phyloP scores from a whole-genome alignment of 2,888 invertebrate species.

The Calameuta idolon region DNA sequence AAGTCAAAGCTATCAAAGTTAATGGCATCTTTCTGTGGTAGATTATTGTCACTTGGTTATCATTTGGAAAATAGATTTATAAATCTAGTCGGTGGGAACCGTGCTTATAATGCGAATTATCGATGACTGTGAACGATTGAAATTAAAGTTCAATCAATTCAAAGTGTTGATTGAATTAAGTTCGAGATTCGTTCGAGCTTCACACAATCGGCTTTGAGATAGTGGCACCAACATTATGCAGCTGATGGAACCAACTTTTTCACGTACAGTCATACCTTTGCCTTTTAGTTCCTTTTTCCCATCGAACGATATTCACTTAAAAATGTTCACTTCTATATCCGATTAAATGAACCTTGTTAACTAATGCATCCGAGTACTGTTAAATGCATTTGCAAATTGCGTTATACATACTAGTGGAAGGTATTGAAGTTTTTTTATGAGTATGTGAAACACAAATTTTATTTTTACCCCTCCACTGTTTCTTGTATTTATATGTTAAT shows the following conservation, averaged over 20 bases:
- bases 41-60: not conserved
- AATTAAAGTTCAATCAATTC: not conserved
- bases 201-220: not conserved
- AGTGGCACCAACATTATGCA: not conserved
- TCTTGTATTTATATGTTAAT: not conserved
- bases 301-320: not conserved
- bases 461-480: not conserved
- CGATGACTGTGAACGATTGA: not conserved
- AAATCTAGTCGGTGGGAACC: not conserved
- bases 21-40: not conserved
- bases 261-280: no score
- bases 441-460: not conserved
- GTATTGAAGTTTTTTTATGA: not conserved
- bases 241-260: not conserved
- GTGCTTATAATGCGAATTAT: not conserved
- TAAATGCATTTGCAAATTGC: not conserved
- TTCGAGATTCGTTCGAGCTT: not conserved
- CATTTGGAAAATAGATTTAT: not conserved
- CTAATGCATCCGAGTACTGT: not conserved
- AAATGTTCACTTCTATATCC: not conserved
- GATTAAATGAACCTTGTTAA: not conserved
- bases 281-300: not conserved
- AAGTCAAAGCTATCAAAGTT: not conserved
- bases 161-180: not conserved
- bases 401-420: not conserved